A percentile compares a stretch with the other conserved stretches of the same genome.
phyloP scores from a whole-genome alignment of 2,888 invertebrate species.

The Drosophila pseudotakahashii region DNA sequence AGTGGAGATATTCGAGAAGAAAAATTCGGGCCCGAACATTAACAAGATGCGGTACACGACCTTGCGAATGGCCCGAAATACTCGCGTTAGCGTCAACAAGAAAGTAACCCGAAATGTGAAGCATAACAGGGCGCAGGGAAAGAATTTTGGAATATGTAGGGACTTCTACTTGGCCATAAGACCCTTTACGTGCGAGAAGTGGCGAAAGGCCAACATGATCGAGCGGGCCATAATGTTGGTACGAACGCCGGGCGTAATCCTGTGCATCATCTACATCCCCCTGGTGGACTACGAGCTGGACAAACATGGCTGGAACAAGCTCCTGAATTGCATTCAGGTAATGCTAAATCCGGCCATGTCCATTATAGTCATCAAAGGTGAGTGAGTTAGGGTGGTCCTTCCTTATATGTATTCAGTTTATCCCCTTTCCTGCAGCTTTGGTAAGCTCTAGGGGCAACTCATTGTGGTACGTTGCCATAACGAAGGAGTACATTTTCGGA shows the following conservation, averaged over 20 bases:
- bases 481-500: background rate
- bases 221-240: slow-evolving; percentile 27
- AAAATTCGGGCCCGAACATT: too few species aligned
- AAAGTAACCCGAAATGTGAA: background rate
- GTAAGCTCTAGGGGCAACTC: background rate
- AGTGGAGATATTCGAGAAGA: slow-evolving; percentile 24
- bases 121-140: background rate
- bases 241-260: slow-evolving; percentile 45
- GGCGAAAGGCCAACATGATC: slow-evolving; percentile 34
- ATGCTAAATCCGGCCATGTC: slow-evolving; percentile 49
- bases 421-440: slow-evolving; percentile 7
- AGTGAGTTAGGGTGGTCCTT: too few species aligned
- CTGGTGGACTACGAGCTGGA: slow-evolving; percentile 61
- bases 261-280: slow-evolving; percentile 56
- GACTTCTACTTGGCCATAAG: slow-evolving; percentile 50
- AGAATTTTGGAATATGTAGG: slow-evolving; percentile 32
- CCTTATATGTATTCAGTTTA: background rate
- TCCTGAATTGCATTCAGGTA: slow-evolving; percentile 66
- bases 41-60: slow-evolving; percentile 17
- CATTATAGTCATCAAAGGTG: slow-evolving; percentile 34
- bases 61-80: background rate
- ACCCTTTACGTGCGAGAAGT: slow-evolving; percentile 51
- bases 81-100: background rate
- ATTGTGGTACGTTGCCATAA: slow-evolving; percentile 29
- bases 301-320: slow-evolving; percentile 73